Base-by-base conservation (phyloP, 1,140 invertebrate genomes). In the Ceratosolen fusciceps region DNA sequence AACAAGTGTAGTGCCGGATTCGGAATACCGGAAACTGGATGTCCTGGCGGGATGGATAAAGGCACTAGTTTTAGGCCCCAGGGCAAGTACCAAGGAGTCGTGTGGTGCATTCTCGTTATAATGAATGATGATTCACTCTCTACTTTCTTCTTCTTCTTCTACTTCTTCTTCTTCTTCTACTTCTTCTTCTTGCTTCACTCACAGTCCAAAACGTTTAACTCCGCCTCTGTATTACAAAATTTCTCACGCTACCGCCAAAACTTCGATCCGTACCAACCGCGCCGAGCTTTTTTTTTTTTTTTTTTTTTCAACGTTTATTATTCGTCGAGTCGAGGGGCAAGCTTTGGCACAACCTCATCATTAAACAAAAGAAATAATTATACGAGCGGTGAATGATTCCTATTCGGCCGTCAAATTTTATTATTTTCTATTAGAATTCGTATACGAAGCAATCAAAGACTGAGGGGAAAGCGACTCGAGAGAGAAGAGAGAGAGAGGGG, bases 1-100 rank as follows among this genome's bases (percentile, higher is more conserved):
- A 90, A 85, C 43, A 90, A 84, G 83, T 90, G 89, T 8, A 90
- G 78, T 37, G 80, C 84, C 81, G 76, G 89, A 84, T 90, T 90
- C 19, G 89, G 88, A 58, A 90, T 87, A 21, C 88, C 88, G 39
- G 89, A 88, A 77, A 88, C 88, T 37, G 89, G 89, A 62, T 90
- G 89, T 37, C 87, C 73, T 43, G 88, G 86, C 10, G 90, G 89
- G 8, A 90, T 86, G n/a, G 88, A 89, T 70, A 90, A 72, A 7
- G 90, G 90, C 77, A 90, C 90, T 80, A 90, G 81, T 75, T 90
- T 90, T 52, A 90, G 80, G 82, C 90, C 89, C 90, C 90, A 90
- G 37, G 90, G 90, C 81, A 90, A 82, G 65, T 90, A 90, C 89
- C 90, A 90, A 54, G 89, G 89, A 73, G 89, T 87, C 54, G 89